These are phyloP conservation scores for Pseudomugil tenellus DNA, from an alignment of 2,797 vertebrate species.

Conservation along the genomic window DNA sequence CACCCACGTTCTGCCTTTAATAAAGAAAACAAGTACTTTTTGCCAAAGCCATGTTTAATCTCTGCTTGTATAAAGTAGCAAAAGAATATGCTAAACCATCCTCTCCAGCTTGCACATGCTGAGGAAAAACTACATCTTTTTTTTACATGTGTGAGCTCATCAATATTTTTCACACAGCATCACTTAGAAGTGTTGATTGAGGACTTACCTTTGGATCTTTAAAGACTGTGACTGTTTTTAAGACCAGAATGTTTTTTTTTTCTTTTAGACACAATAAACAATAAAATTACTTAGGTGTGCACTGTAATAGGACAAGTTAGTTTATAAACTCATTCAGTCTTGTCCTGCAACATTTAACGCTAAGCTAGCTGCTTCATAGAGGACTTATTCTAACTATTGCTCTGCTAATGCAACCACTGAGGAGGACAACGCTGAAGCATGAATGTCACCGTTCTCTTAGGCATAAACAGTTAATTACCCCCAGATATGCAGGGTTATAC, in stretches of 20 bases:
- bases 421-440: constrained; percentile 25
- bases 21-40: constrained; percentile 20
- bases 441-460: constrained; percentile 50
- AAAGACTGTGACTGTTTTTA: constrained; percentile 37
- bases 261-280: neutral
- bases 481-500: constrained; percentile 44
- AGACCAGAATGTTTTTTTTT: neutral
- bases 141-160: constrained; percentile 17
- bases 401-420: constrained; percentile 1
- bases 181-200: constrained; percentile 26
- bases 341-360: constrained; percentile 5
- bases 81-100: constrained; percentile 40
- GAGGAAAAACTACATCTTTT: neutral
- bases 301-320: neutral
- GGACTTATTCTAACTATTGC: neutral
- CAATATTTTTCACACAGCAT: constrained; percentile 19
- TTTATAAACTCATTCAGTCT: neutral
- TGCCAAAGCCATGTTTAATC: constrained; percentile 62
- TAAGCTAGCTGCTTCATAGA: neutral
- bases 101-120: constrained; percentile 14
- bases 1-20: constrained; percentile 38
- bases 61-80: constrained; percentile 27
- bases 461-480: constrained; percentile 56
- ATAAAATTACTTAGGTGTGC: neutral
- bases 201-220: constrained; percentile 30